These are phyloP conservation scores for Laticauda laticaudata DNA, from an alignment of 2,113 vertebrate species.

Conservation along the genomic window DNA sequence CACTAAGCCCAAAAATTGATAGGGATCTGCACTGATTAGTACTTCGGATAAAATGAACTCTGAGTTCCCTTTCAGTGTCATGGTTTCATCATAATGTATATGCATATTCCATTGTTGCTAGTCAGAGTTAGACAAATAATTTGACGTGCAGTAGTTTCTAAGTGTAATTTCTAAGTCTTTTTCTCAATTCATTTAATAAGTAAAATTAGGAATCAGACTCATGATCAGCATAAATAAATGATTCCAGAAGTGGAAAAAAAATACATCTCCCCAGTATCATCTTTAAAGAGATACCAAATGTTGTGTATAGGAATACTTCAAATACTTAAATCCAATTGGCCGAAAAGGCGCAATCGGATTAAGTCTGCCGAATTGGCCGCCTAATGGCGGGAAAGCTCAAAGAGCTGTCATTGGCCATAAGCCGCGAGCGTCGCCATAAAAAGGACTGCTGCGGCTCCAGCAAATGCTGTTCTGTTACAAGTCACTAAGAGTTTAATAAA, in stretches of 20 bases:
- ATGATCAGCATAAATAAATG: slow-evolving; percentile 44
- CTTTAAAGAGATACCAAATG: slow-evolving; percentile 4
- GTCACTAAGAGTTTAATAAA: too few relatives aligned
- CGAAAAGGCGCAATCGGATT: too few relatives aligned
- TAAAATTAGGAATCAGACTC: slow-evolving; percentile 26
- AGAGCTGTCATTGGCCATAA: too few relatives aligned
- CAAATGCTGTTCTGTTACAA: too few relatives aligned
- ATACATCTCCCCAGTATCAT: slow-evolving; percentile 32
- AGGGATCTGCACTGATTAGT: background rate
- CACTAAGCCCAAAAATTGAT: background rate
- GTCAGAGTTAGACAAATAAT: background rate
- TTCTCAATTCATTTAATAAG: slow-evolving; percentile 22
- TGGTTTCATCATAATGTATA: background rate
- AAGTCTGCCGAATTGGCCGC: too few relatives aligned
- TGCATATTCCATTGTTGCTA: background rate
- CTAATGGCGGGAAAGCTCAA: too few relatives aligned
- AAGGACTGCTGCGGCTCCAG: too few relatives aligned
- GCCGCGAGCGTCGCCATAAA: too few relatives aligned
- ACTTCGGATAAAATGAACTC: background rate
- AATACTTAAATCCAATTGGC: too few relatives aligned
- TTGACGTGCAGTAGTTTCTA: background rate
- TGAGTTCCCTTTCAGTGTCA: background rate
- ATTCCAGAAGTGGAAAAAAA: slow-evolving; percentile 21
- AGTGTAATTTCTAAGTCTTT: background rate
- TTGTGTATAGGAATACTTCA: too few relatives aligned